Conservation (phyloP, 1,140 invertebrate species). For the Heliconius melpomene region DNA sequence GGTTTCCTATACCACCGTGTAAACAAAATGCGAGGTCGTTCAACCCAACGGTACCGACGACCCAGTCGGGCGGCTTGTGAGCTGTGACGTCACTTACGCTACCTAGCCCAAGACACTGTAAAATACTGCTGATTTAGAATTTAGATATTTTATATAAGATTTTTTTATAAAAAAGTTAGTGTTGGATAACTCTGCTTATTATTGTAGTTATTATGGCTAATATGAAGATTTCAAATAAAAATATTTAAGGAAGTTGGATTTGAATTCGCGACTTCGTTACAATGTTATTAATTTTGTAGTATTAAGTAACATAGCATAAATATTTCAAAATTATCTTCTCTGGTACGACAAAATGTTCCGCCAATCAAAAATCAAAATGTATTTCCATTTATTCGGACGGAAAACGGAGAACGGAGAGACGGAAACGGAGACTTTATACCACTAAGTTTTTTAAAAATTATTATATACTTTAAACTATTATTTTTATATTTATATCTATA, state of each 20-base stretch:
- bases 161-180: neutral
- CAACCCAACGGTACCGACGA: conserved; percentile 76
- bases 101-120: conserved; percentile 27
- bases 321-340: no score
- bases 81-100: conserved; percentile 67
- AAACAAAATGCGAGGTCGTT: conserved; percentile 71
- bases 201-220: no score
- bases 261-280: neutral
- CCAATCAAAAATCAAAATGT: no score
- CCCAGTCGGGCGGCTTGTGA: conserved; percentile 62
- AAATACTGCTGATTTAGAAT: neutral
- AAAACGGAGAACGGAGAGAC: no score
- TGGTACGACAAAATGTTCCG: no score
- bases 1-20: conserved; percentile 47
- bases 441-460: no score
- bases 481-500: no score
- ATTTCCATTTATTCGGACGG: no score
- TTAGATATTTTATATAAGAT: neutral
- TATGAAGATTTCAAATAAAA: no score
- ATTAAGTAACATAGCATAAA: no score
- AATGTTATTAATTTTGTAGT: neutral
- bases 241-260: neutral
- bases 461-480: no score
- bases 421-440: no score
- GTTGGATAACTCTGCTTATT: neutral